phyloP scores from a whole-genome alignment of 2,888 invertebrate genomes.

The Smittia sp. region DNA sequence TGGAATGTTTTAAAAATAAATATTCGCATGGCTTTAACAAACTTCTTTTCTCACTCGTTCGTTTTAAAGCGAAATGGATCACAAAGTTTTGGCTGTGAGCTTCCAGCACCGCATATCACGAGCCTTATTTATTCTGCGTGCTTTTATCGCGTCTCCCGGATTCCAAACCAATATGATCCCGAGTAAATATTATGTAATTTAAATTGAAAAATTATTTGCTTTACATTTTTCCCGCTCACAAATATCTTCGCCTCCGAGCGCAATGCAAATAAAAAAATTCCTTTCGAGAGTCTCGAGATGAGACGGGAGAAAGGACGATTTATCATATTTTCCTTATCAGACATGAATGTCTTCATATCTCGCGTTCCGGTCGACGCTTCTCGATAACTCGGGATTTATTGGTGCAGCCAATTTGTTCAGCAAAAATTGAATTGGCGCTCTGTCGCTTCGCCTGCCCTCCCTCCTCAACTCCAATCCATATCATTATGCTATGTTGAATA shows the following conservation, averaged over 20 bases:
- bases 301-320: background rate
- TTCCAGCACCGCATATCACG: too few species aligned
- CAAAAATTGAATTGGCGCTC: background rate
- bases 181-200: conserved; percentile 16
- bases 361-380: background rate
- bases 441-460: background rate
- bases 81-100: too few species aligned
- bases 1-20: background rate
- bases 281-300: background rate
- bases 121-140: too few species aligned
- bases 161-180: background rate
- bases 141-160: too few species aligned
- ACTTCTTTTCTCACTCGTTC: too few species aligned
- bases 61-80: too few species aligned
- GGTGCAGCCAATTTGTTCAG: conserved; percentile 25
- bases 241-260: background rate
- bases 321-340: background rate
- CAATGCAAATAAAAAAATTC: background rate
- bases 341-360: background rate
- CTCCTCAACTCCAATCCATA: background rate
- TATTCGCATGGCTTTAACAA: too few species aligned
- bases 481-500: conserved; percentile 21
- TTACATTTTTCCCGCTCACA: background rate
- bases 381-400: conserved; percentile 6
- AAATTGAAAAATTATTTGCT: conserved; percentile 23